Evolutionary conservation across 2,113 vertebrate species (phyloP).

Genomic region (Bos indicus): DNA sequence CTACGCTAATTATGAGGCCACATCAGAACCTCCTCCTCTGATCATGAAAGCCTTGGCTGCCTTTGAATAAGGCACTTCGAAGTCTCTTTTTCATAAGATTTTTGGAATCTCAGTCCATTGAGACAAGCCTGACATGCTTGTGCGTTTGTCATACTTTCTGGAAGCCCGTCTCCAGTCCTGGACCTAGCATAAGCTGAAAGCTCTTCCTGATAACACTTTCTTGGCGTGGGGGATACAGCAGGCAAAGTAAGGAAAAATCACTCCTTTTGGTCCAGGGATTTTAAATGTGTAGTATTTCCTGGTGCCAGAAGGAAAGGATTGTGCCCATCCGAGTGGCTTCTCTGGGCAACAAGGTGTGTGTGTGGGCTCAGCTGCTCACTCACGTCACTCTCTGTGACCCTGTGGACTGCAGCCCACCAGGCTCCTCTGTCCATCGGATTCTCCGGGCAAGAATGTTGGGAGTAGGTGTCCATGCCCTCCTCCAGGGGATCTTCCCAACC

Average conservation of each 20-base stretch:
- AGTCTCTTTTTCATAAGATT: constrained; percentile 38
- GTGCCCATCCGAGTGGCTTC: background rate
- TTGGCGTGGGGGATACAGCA: background rate
- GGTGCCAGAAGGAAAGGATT: background rate
- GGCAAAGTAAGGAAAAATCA: background rate
- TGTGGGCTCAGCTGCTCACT: background rate
- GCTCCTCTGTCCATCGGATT: background rate
- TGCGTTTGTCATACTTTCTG: constrained; percentile 44
- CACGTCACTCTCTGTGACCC: background rate
- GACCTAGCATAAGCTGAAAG: background rate
- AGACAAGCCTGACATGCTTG: constrained; percentile 37
- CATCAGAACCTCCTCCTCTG: background rate
- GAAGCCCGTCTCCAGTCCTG: background rate
- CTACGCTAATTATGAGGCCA: constrained; percentile 2
- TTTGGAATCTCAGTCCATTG: constrained; percentile 36
- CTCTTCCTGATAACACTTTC: background rate
- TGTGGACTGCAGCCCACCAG: background rate
- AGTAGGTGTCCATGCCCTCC: background rate
- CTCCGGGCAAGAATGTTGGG: background rate
- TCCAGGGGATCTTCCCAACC: background rate
- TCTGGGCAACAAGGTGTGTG: background rate
- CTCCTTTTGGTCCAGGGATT: constrained; percentile 12
- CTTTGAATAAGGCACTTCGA: constrained; percentile 59
- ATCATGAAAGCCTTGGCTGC: constrained; percentile 42
- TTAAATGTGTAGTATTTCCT: background rate